phyloP scores from a whole-genome alignment of 1,140 invertebrate species.

The Cydia splendana region DNA sequence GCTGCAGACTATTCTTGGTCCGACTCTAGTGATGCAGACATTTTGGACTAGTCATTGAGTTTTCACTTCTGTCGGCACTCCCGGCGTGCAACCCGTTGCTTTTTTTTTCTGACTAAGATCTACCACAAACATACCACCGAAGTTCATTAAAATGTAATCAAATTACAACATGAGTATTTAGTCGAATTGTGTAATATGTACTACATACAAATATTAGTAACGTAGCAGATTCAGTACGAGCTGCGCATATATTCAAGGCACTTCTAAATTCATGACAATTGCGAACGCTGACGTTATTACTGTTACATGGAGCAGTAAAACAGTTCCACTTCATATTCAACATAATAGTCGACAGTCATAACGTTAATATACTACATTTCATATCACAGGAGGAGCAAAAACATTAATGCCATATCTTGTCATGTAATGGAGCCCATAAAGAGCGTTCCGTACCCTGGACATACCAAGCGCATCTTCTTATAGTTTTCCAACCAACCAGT shows the following conservation, averaged over 20 bases:
- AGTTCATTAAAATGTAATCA: too few relatives aligned
- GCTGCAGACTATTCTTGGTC: too few relatives aligned
- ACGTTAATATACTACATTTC: slow-evolving; percentile 11
- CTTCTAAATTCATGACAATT: slow-evolving; percentile 12
- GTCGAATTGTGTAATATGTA: too few relatives aligned
- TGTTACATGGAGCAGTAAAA: slow-evolving; percentile 21
- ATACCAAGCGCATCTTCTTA: neutral
- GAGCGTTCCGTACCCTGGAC: neutral
- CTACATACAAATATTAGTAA: too few relatives aligned
- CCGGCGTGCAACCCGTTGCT: too few relatives aligned
- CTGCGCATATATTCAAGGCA: neutral
- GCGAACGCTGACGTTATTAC: slow-evolving; percentile 25
- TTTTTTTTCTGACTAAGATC: too few relatives aligned
- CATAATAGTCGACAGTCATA: slow-evolving; percentile 20
- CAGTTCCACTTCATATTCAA: slow-evolving; percentile 22
- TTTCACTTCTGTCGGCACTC: too few relatives aligned
- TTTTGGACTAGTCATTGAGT: too few relatives aligned
- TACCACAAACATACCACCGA: too few relatives aligned
- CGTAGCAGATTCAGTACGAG: neutral
- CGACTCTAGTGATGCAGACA: too few relatives aligned
- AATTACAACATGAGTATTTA: too few relatives aligned
- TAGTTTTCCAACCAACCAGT: too few relatives aligned
- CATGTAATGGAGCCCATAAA: neutral
- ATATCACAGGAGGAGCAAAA: neutral
- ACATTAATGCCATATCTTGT: slow-evolving; percentile 18